Evolutionary conservation across 1,140 invertebrate genomes (phyloP), one percentile per base, ranked within the genome.

Genomic region (Drosophila grimshawi): DNA sequence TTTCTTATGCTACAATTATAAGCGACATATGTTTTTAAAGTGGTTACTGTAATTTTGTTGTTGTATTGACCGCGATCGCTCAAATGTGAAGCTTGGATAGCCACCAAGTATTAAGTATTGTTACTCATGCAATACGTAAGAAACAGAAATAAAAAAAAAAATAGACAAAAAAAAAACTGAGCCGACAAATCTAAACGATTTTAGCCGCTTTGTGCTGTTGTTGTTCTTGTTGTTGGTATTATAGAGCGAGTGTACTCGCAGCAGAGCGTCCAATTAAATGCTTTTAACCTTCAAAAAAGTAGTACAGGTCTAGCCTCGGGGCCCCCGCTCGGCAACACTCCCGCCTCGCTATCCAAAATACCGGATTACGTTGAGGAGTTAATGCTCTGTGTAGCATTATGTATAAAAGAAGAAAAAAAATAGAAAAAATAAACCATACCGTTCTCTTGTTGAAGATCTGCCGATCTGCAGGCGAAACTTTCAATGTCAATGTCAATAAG

Each of bases 11-110:
- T 29, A 49, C 53, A 68, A 78, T 68, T 73, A 74, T 48, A 59
- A 51, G 69, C 35, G 32, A 57, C 71, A 59, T 62, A 77, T 27
- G 19, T 19, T 19, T 19, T 19, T 19, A 19, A 19, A 19, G 19
- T 19, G 19, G 19, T 19, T 19, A 19, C 19, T 19, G 32, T 37
- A 27, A 8, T 5, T 45, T 10, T 57, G 41, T 33, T 74, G 66
- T 78, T 75, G 73, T 85, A 91, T 89, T 91, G 89, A 91, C 89
- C 89, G 89, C 88, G 81, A 91, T 91, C 89, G 89, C 81, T 91
- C 81, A 86, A 81, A 91, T 91, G 89, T 91, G 85, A 91, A 91
- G 79, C 86, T 71, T 67, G 69, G 37, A 51, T 67, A 41, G 56
- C 19, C 19, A 19, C 19, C 19, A 19, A 19, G 19, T 19, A 19